phyloP scores from a whole-genome alignment of 2,113 vertebrate species.

The Alligator mississippiensis region DNA sequence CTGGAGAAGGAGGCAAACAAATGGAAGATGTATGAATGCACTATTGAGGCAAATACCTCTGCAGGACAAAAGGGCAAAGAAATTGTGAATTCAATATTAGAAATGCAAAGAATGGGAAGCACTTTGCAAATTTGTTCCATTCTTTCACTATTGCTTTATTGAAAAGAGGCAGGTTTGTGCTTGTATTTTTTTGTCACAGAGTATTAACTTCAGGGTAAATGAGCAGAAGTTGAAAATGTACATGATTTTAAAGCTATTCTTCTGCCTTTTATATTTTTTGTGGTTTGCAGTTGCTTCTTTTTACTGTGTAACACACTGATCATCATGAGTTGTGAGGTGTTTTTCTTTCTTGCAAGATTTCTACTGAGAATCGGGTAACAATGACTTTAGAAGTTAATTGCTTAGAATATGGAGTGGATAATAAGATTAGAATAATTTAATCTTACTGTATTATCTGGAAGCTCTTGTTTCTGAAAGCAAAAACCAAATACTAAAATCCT shows the following conservation, averaged over 20 bases:
- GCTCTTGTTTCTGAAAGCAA: background rate
- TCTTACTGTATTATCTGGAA: background rate
- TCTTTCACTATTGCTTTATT: background rate
- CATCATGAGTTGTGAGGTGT: background rate
- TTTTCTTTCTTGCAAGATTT: background rate
- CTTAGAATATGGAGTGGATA: background rate
- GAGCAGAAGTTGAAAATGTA: background rate
- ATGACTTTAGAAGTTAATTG: background rate
- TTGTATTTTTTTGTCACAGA: background rate
- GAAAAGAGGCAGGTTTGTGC: conserved; percentile 9
- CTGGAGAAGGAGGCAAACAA: background rate
- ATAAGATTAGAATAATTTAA: background rate
- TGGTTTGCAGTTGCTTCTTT: background rate
- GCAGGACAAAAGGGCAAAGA: background rate
- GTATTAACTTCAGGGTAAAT: conserved; percentile 50
- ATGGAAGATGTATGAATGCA: background rate
- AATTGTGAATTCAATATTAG: background rate
- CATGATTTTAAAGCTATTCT: background rate
- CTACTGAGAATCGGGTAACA: background rate
- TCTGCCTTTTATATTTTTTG: background rate
- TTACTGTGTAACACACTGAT: background rate
- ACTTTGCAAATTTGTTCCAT: background rate
- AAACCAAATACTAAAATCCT: background rate
- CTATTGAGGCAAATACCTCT: background rate
- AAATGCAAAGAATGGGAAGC: background rate